Conservation (phyloP, 1,140 invertebrate species). For the Penaeus vannamei region DNA sequence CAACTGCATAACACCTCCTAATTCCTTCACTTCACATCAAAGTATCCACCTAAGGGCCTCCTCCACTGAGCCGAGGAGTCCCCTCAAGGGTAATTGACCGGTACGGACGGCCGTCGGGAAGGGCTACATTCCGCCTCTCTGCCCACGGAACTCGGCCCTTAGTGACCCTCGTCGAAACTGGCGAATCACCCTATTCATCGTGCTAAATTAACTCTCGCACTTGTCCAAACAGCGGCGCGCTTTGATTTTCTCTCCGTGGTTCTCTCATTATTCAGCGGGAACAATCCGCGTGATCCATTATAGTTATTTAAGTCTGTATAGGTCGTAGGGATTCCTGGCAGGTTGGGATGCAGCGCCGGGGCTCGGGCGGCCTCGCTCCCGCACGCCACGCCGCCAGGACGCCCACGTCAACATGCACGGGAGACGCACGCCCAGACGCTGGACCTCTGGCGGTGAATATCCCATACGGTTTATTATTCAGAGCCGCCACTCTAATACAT, state of each 20-base stretch:
- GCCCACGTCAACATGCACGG: too few relatives aligned
- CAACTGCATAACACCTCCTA: too few relatives aligned
- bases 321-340: too few relatives aligned
- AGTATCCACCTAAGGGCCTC: too few relatives aligned
- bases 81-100: neutral
- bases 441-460: too few relatives aligned
- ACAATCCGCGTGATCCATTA: conserved; percentile 45
- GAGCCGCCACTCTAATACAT: too few relatives aligned
- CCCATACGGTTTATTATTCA: too few relatives aligned
- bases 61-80: neutral
- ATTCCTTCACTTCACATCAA: too few relatives aligned
- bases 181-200: conserved; percentile 50
- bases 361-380: too few relatives aligned
- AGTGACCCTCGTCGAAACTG: neutral
- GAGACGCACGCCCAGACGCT: too few relatives aligned
- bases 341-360: too few relatives aligned
- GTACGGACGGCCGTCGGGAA: neutral
- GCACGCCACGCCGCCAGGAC: too few relatives aligned
- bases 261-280: conserved; percentile 36
- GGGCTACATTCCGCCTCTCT: neutral
- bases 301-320: conserved; percentile 23
- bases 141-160: neutral
- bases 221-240: conserved; percentile 60
- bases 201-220: conserved; percentile 55
- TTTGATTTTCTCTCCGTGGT: conserved; percentile 43